Evolutionary conservation across 2,888 invertebrate genomes (phyloP), one percentile per base, ranked within the genome.

Genomic region (Chrysina gloriosa): DNA sequence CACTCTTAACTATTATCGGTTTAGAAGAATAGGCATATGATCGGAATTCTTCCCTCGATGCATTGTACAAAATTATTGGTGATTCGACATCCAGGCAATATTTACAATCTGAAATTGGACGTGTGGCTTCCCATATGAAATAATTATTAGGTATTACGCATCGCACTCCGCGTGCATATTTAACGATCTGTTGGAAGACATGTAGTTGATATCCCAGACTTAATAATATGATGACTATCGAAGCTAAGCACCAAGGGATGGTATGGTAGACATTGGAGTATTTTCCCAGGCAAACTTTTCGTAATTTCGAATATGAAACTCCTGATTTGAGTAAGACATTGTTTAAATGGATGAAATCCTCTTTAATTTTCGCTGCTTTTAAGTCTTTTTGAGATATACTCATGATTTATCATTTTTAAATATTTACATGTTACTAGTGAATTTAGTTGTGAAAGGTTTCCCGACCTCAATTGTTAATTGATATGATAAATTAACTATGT

Each of bases 61-160:
- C 79, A 83, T 94, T 93, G 72, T 84, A 81, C 70, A 94, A 81
- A 74, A 92, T 85, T 72, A 91, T 83, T 45, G 93, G 91, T 73
- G 86, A 86, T 63, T 87, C 86, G 69, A 93, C 84, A 74, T 89
- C 89, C 74, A 84, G 83, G 84, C 95, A 95, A 83, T 92, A 93
- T 76, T 86, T 85, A 80, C 96, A 96, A 83, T 94, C 88, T 19
- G 93, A 91, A 63, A 93, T 85, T 23, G 95, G 95, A 73, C 95
- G 86, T 19, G 94, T 92, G 63, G 92, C 92, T 84, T 96, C 95
- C 94, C 94, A 94, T 72, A 94, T 84, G 69, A 95, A 85, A 81
- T 92, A 93, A 85, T 95, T 95, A 82, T 92, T 93, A 72, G 92
- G 90, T 78, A 95, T 79, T 72, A 94, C 83, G 83, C 96, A 96